A percentile compares a stretch with the other conserved stretches of the same genome.
These are phyloP conservation scores for Elgonia sp. DNA, from an alignment of 2,888 invertebrate species.

Conservation along the genomic window DNA sequence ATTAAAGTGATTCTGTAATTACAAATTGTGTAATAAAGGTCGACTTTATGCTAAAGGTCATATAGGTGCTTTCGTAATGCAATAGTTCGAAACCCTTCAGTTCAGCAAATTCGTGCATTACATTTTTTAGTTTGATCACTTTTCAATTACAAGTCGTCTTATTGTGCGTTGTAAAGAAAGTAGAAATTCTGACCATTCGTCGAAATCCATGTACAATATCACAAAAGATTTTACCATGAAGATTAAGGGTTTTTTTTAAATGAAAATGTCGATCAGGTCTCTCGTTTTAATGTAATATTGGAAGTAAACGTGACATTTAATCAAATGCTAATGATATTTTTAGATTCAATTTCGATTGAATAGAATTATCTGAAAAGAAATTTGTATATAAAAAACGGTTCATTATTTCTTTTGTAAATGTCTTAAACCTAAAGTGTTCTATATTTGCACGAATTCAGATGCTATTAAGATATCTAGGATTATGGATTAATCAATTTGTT, in stretches of 20 bases:
- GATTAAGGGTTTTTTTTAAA: background rate
- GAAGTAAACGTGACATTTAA: background rate
- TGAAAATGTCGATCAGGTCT: background rate
- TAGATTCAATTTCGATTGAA: background rate
- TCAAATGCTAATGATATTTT: background rate
- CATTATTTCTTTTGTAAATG: background rate
- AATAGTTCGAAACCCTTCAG: constrained; percentile 23
- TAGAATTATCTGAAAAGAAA: background rate
- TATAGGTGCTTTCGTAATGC: background rate
- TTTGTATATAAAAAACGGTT: background rate
- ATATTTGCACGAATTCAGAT: too few relatives aligned
- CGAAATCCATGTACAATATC: background rate
- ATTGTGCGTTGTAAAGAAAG: background rate
- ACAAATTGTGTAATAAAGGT: constrained; percentile 25
- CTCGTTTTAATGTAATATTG: background rate
- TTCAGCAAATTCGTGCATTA: background rate
- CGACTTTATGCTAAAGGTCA: constrained; percentile 26
- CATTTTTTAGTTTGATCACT: constrained; percentile 2
- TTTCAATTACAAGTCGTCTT: background rate
- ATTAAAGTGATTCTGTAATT: constrained; percentile 35
- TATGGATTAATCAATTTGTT: too few relatives aligned
- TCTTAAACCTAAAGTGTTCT: background rate
- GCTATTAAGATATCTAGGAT: too few relatives aligned
- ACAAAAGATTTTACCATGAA: background rate
- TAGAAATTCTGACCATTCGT: background rate